phyloP scores from a whole-genome alignment of 2,113 vertebrate genomes.

The Toxostoma redivivum region DNA sequence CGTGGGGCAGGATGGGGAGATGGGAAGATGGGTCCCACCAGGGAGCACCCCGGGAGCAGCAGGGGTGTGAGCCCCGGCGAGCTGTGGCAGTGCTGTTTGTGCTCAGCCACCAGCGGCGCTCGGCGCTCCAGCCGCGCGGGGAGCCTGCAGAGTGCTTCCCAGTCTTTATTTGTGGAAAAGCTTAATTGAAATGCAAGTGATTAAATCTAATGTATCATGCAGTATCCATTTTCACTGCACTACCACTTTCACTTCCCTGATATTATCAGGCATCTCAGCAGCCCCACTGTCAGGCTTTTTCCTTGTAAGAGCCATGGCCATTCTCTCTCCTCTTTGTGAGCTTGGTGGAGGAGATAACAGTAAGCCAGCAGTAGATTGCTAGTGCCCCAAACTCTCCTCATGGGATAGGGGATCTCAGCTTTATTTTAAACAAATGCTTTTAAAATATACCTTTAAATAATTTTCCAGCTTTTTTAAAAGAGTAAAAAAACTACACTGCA shows the following conservation, averaged over 20 bases:
- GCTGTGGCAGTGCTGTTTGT: not conserved
- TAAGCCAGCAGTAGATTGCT: not conserved
- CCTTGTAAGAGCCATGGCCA: constrained; percentile 30
- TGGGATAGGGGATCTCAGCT: not conserved
- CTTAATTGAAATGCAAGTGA: constrained; percentile 68
- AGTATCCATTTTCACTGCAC: constrained; percentile 62
- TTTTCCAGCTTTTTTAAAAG: not conserved
- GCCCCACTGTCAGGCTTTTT: constrained; percentile 41
- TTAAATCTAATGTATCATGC: constrained; percentile 63
- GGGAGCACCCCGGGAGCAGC: not conserved
- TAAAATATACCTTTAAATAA: not conserved
- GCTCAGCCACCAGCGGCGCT: not conserved
- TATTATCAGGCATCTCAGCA: constrained; percentile 53
- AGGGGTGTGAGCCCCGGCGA: not conserved
- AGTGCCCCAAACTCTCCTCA: not conserved
- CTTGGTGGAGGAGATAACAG: not conserved
- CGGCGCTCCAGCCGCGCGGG: not conserved
- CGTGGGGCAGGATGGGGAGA: not conserved
- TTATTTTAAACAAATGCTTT: not conserved
- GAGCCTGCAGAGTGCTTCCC: constrained; percentile 16
- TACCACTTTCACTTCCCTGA: constrained; percentile 59
- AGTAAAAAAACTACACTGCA: not conserved
- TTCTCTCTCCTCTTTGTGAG: constrained; percentile 37
- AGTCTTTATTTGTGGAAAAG: constrained; percentile 54
- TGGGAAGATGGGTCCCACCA: not conserved